These are phyloP conservation scores for Achlya flavicornis DNA, from an alignment of 2,888 invertebrate species.

Conservation along the genomic window DNA sequence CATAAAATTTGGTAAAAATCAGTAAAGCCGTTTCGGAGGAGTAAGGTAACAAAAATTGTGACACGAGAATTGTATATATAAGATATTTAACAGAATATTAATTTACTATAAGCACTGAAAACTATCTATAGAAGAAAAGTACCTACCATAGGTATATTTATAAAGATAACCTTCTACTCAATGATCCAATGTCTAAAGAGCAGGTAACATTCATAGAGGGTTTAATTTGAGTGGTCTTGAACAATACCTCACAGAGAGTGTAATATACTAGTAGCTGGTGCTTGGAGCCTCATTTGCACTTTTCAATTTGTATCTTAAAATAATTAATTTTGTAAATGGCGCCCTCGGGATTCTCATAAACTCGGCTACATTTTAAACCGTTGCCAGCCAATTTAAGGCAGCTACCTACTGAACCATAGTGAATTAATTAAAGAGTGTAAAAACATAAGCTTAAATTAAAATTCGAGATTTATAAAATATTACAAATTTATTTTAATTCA, in stretches of 20 bases:
- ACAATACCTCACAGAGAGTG: background rate
- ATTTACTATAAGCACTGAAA: too few species aligned
- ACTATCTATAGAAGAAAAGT: too few species aligned
- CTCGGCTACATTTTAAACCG: constrained; percentile 41
- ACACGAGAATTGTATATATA: too few species aligned
- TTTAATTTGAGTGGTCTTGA: background rate
- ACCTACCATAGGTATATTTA: too few species aligned
- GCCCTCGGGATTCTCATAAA: constrained; percentile 41
- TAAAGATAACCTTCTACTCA: too few species aligned
- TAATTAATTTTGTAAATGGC: constrained; percentile 45
- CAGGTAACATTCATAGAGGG: background rate
- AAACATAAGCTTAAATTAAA: background rate
- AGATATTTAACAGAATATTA: too few species aligned
- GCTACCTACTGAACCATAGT: constrained; percentile 14
- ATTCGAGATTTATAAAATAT: background rate
- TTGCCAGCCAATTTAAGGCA: constrained; percentile 24
- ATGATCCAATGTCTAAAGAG: too few species aligned
- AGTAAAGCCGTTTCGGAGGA: too few species aligned
- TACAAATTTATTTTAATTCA: background rate
- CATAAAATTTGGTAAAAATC: too few species aligned
- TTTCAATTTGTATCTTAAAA: constrained; percentile 40
- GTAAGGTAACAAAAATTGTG: too few species aligned
- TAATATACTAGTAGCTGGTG: constrained; percentile 1
- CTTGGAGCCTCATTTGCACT: constrained; percentile 11
- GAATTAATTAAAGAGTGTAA: constrained; percentile 14